These are phyloP conservation scores for Pelodytes ibericus DNA, from an alignment of 2,797 vertebrate species.

Conservation along the genomic window DNA sequence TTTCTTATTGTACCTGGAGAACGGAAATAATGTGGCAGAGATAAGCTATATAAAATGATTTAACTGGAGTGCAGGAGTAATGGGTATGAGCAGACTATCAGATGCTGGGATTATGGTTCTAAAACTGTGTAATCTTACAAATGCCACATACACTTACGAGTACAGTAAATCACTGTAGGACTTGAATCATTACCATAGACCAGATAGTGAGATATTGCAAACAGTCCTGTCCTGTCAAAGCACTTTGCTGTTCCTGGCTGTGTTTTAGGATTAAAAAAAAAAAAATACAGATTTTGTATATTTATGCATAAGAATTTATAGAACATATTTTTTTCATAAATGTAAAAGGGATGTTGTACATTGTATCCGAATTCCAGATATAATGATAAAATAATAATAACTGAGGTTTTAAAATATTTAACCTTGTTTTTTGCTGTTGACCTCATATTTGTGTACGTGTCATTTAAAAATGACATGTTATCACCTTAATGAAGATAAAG, in stretches of 20 bases:
- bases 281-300: background rate
- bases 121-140: slow-evolving; percentile 21
- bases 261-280: background rate
- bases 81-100: slow-evolving; percentile 13
- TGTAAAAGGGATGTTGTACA: too few relatives aligned
- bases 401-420: too few relatives aligned
- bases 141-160: slow-evolving; percentile 30
- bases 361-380: too few relatives aligned
- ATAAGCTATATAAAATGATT: slow-evolving; percentile 43
- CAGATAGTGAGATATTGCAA: background rate
- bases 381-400: too few relatives aligned
- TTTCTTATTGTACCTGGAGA: slow-evolving; percentile 18
- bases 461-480: too few relatives aligned
- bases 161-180: slow-evolving; percentile 24
- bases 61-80: slow-evolving; percentile 12
- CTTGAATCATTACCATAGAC: background rate
- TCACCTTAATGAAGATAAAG: too few relatives aligned
- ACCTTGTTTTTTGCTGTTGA: too few relatives aligned
- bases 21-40: slow-evolving; percentile 30
- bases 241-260: background rate
- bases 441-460: too few relatives aligned
- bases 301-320: background rate
- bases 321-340: background rate
- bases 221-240: background rate
- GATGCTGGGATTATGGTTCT: slow-evolving; percentile 30